phyloP scores from a whole-genome alignment of 2,888 invertebrate genomes.

The Deilephila porcellus region DNA sequence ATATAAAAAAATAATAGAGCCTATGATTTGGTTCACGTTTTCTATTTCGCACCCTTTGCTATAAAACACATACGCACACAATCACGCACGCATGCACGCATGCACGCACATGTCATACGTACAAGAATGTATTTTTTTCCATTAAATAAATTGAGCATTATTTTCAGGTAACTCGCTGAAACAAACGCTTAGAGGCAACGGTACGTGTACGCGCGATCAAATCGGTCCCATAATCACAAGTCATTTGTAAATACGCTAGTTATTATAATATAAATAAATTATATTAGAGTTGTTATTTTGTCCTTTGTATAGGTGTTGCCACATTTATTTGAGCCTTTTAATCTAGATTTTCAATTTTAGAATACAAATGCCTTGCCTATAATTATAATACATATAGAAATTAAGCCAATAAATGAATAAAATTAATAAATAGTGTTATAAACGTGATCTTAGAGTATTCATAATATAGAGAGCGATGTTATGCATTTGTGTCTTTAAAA shows the following conservation, averaged over 20 bases:
- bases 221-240: slow-evolving; percentile 40
- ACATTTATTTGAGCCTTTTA: not conserved
- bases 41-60: too few species aligned
- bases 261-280: slow-evolving; percentile 50
- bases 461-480: too few species aligned
- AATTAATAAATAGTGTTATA: too few species aligned
- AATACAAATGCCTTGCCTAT: too few species aligned
- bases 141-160: not conserved
- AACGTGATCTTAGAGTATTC: too few species aligned
- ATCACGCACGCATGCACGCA: not conserved
- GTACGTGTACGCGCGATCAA: slow-evolving; percentile 10
- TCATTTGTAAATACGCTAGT: slow-evolving; percentile 57
- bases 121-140: too few species aligned
- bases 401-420: too few species aligned
- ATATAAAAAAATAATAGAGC: too few species aligned
- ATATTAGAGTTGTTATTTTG: slow-evolving; percentile 38
- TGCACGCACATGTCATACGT: not conserved
- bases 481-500: too few species aligned
- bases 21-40: too few species aligned
- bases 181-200: slow-evolving; percentile 2
- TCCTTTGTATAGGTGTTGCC: slow-evolving; percentile 13
- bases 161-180: slow-evolving; percentile 14
- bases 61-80: too few species aligned
- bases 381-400: too few species aligned
- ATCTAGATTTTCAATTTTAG: not conserved